These are phyloP conservation scores for Atta texana DNA, from an alignment of 1,140 invertebrate genomes.

Conservation along the genomic window DNA sequence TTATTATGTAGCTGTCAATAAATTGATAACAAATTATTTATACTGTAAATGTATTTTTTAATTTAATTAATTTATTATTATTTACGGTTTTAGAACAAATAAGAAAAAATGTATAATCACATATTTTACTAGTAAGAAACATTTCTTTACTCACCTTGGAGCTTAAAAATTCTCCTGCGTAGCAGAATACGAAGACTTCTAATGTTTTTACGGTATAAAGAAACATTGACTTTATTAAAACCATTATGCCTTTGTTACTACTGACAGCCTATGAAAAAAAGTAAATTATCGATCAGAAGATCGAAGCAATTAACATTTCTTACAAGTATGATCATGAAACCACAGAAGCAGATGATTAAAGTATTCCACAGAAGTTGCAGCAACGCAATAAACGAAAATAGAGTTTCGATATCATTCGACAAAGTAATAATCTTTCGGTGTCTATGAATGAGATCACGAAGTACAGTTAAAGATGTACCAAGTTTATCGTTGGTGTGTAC, in stretches of 20 bases:
- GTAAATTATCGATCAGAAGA: background rate
- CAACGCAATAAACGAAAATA: conserved; percentile 58
- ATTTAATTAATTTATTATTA: conserved; percentile 1
- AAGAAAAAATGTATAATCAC: background rate
- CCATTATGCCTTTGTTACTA: background rate
- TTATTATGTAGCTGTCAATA: background rate
- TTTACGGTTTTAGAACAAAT: background rate
- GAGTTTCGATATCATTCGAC: conserved; percentile 51
- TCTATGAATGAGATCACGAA: conserved; percentile 14
- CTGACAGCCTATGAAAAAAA: background rate
- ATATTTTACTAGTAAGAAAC: background rate
- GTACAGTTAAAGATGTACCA: background rate
- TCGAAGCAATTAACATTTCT: conserved; percentile 12
- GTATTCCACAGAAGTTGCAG: conserved; percentile 64
- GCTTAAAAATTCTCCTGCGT: conserved; percentile 59
- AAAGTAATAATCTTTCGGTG: conserved; percentile 54
- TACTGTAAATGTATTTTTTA: too few species aligned
- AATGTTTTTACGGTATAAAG: conserved; percentile 47
- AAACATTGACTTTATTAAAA: conserved; percentile 17
- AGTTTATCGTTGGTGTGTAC: background rate
- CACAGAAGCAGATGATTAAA: conserved; percentile 59
- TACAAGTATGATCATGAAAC: conserved; percentile 60
- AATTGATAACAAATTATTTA: background rate
- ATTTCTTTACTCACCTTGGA: conserved; percentile 43
- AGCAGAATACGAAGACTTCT: conserved; percentile 66